A percentile compares a stretch with the other conserved stretches of the same genome.
These are phyloP conservation scores for Bembecia ichneumoniformis DNA, from an alignment of 2,888 invertebrate genomes.

Conservation along the genomic window DNA sequence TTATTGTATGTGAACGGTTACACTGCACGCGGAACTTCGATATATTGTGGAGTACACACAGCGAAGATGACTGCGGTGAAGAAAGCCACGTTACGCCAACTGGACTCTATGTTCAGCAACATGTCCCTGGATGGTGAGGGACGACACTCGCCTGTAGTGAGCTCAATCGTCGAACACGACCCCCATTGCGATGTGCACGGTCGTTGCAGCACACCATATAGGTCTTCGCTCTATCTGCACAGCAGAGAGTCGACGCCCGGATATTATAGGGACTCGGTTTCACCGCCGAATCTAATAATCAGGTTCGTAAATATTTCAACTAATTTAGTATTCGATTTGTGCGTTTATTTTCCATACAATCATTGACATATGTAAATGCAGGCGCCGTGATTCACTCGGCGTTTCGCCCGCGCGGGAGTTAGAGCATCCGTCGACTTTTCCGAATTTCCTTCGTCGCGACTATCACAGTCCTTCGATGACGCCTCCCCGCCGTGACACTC, in stretches of 20 bases:
- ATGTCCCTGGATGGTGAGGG: constrained; percentile 72
- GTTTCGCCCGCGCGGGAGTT: constrained; percentile 72
- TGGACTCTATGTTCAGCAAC: constrained; percentile 80
- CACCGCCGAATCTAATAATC: constrained; percentile 60
- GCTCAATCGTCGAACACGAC: constrained; percentile 70
- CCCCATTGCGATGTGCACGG: constrained; percentile 82
- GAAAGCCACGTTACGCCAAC: constrained; percentile 77
- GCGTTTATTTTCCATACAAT: neutral
- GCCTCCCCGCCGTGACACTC: constrained; percentile 64
- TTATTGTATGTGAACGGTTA: constrained; percentile 14
- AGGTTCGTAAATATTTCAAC: constrained; percentile 35
- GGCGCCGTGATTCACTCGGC: constrained; percentile 74
- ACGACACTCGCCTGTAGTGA: constrained; percentile 54
- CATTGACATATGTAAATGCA: constrained; percentile 23
- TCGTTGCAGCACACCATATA: constrained; percentile 53
- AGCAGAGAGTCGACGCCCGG: constrained; percentile 67
- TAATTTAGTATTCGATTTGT: neutral
- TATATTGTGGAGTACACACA: constrained; percentile 8
- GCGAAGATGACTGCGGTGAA: constrained; percentile 68
- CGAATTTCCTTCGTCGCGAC: constrained; percentile 76
- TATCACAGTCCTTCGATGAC: constrained; percentile 62
- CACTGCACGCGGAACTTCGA: constrained; percentile 1
- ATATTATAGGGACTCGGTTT: constrained; percentile 69
- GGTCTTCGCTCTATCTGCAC: constrained; percentile 60
- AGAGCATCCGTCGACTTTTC: constrained; percentile 81